phyloP scores from a whole-genome alignment of 2,113 vertebrate species.

The human (Homo sapiens) region DNA sequence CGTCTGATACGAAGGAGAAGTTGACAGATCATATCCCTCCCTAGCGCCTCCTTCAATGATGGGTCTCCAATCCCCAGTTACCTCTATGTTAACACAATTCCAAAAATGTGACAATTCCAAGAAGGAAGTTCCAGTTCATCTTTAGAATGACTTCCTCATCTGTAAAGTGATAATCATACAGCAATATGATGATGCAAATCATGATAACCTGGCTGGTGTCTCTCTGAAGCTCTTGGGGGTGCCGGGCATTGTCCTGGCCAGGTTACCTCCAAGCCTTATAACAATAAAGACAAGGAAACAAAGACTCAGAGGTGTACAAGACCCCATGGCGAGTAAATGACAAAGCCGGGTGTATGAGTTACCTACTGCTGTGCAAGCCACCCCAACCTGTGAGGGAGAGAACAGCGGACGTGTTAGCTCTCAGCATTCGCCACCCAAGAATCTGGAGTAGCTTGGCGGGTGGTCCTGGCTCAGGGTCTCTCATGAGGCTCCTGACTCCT shows the following conservation, averaged over 20 bases:
- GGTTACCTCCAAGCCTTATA: not conserved
- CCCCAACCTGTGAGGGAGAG: not conserved
- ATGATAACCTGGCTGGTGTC: not conserved
- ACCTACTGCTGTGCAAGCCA: not conserved
- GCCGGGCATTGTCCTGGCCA: not conserved
- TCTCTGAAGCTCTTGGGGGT: not conserved
- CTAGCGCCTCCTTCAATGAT: not conserved
- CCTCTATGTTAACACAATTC: not conserved
- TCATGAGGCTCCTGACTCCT: not conserved
- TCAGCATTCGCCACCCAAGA: not conserved
- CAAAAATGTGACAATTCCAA: not conserved
- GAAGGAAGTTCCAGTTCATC: not conserved
- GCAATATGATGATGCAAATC: not conserved
- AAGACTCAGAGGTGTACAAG: not conserved
- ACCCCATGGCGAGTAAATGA: accelerated
- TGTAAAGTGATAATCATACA: not conserved
- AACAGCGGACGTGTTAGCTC: accelerated
- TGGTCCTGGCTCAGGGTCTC: not conserved
- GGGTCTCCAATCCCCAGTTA: not conserved
- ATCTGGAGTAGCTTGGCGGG: not conserved
- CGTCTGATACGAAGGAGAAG: not conserved
- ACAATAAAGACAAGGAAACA: not conserved
- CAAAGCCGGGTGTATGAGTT: no score
- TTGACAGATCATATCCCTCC: accelerated
- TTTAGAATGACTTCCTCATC: not conserved